Percentiles rank a stretch among this genome's conserved stretches.
Evolutionary conservation across 2,888 invertebrate species (phyloP).

Genomic region (Polyommatus icarus): DNA sequence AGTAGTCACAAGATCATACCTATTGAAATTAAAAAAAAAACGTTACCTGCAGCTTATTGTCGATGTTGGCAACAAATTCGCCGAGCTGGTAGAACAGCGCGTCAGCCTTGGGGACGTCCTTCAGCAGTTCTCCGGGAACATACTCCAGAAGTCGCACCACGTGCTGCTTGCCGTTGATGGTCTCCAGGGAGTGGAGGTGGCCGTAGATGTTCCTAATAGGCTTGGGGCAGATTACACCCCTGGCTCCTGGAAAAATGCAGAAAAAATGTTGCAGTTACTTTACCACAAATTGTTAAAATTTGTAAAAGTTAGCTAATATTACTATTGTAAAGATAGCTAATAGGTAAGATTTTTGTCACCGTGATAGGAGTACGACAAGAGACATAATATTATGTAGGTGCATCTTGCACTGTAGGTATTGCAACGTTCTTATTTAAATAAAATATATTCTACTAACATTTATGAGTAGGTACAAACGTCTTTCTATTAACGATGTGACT

Average conservation of each 20-base stretch:
- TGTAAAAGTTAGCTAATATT: too few species aligned
- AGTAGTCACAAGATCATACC: not conserved
- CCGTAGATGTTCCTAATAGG: slow-evolving; percentile 86
- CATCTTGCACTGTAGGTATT: too few species aligned
- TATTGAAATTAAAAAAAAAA: not conserved
- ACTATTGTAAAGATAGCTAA: too few species aligned
- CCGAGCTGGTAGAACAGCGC: slow-evolving; percentile 87
- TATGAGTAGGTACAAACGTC: too few species aligned
- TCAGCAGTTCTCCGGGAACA: slow-evolving; percentile 86
- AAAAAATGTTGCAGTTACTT: too few species aligned
- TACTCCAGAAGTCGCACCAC: slow-evolving; percentile 88
- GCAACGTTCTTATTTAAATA: too few species aligned
- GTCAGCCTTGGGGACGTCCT: slow-evolving; percentile 80
- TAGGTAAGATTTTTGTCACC: too few species aligned
- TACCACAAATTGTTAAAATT: too few species aligned
- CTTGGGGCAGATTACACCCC: slow-evolving; percentile 83
- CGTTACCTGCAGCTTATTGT: slow-evolving; percentile 83
- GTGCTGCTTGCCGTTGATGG: slow-evolving; percentile 77
- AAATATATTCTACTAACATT: too few species aligned
- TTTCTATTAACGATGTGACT: not conserved
- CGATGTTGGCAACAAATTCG: slow-evolving; percentile 84
- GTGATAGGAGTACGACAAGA: too few species aligned
- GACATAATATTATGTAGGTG: too few species aligned
- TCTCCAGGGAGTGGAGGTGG: slow-evolving; percentile 80
- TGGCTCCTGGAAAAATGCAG: slow-evolving; percentile 65